Conservation (phyloP, 2,888 invertebrate species). For the Neoitamus cyanurus region DNA sequence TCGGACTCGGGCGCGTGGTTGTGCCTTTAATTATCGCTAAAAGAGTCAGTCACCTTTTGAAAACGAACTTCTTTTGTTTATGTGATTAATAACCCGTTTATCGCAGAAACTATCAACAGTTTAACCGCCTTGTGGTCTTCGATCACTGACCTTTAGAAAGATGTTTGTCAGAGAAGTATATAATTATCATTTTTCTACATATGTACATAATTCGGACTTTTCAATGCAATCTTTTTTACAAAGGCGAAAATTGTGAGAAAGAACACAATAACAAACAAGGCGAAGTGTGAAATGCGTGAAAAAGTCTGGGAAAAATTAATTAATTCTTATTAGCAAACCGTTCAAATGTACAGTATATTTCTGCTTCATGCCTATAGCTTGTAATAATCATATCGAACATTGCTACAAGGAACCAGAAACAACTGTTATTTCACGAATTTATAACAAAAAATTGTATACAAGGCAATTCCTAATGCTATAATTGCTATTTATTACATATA, state of each 20-base stretch:
- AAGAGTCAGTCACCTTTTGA: not conserved
- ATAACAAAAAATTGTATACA: too few relatives aligned
- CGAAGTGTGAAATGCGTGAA: too few relatives aligned
- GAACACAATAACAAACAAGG: not conserved
- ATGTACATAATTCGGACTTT: not conserved
- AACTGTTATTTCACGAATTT: too few relatives aligned
- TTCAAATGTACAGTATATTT: too few relatives aligned
- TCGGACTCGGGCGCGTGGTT: not conserved
- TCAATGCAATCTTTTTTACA: not conserved
- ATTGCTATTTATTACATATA: too few relatives aligned
- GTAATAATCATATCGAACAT: too few relatives aligned
- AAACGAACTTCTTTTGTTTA: not conserved
- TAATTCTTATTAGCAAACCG: too few relatives aligned
- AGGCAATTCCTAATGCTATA: too few relatives aligned
- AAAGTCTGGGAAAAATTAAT: too few relatives aligned
- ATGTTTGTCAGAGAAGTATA: not conserved
- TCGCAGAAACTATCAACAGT: not conserved
- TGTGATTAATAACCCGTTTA: not conserved
- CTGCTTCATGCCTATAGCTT: too few relatives aligned
- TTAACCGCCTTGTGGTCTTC: not conserved
- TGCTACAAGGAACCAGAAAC: too few relatives aligned
- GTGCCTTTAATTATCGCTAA: not conserved
- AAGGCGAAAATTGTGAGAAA: not conserved
- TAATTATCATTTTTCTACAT: not conserved
- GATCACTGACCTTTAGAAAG: not conserved